Conservation (phyloP, 2,113 vertebrate genomes). For the Isurus oxyrinchus region DNA sequence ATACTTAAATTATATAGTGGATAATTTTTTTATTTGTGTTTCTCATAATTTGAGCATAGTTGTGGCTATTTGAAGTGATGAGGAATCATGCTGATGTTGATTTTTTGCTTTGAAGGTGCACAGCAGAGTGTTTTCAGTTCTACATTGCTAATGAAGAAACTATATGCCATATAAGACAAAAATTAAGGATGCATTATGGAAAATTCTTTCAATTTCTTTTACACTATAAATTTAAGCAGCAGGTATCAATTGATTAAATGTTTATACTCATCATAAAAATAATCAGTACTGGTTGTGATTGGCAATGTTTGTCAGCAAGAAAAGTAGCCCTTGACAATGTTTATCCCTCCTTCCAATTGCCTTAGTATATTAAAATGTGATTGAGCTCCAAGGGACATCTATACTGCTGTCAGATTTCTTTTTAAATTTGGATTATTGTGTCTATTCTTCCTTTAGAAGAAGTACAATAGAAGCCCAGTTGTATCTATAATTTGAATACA, state of each 20-base stretch:
- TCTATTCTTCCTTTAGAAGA: not conserved
- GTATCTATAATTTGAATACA: not conserved
- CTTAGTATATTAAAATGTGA: not conserved
- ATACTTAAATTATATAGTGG: not conserved
- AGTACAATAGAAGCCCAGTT: not conserved
- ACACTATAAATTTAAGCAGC: not conserved
- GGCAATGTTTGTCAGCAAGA: no score
- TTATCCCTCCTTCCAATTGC: not conserved
- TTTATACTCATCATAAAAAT: not conserved
- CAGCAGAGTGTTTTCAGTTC: not conserved
- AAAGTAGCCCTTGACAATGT: not conserved
- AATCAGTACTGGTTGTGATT: not conserved
- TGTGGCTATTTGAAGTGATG: not conserved
- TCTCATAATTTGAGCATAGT: not conserved
- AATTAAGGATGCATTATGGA: slow-evolving; percentile 22
- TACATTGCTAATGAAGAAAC: not conserved
- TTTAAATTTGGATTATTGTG: not conserved
- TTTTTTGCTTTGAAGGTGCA: not conserved
- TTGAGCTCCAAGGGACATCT: not conserved
- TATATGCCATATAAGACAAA: no score
- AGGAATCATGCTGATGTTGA: not conserved
- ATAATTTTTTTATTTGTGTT: not conserved
- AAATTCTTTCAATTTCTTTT: not conserved
- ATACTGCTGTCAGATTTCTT: not conserved
- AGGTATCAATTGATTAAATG: not conserved